Conservation (phyloP, 2,113 vertebrate genomes). For the Myrmecophaga tridactyla region DNA sequence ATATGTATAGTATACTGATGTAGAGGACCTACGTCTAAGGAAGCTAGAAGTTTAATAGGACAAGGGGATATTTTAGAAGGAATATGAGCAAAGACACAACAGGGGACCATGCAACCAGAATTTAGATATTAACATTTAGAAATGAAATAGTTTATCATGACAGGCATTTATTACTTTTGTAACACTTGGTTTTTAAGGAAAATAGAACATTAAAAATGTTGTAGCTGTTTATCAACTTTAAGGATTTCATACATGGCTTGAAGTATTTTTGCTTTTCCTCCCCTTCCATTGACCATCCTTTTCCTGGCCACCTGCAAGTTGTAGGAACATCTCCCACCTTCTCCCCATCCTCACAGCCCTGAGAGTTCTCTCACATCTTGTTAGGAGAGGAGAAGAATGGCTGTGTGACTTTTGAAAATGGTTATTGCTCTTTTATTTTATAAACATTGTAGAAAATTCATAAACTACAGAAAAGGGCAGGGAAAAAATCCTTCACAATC, state of each 20-base stretch:
- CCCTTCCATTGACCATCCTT: not conserved
- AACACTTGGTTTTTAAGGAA: not conserved
- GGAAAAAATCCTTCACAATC: not conserved
- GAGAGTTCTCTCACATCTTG: not conserved
- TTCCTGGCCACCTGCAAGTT: too few species aligned
- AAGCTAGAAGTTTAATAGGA: not conserved
- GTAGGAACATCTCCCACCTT: not conserved
- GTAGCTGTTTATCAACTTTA: not conserved
- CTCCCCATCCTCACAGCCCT: not conserved
- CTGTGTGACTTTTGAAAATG: not conserved
- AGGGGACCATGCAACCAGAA: not conserved
- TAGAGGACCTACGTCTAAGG: not conserved
- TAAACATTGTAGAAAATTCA: conserved; percentile 33
- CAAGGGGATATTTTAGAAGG: not conserved
- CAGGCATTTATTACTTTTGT: not conserved
- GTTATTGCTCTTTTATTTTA: not conserved
- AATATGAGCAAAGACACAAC: not conserved
- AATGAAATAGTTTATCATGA: not conserved
- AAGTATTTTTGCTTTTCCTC: not conserved
- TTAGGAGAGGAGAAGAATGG: not conserved
- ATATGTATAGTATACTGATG: not conserved
- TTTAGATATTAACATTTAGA: not conserved
- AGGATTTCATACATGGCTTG: not conserved
- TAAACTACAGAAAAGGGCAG: not conserved
- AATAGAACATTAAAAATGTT: not conserved